phyloP scores from a whole-genome alignment of 2,797 vertebrate genomes.

The Centroberyx gerrardi region DNA sequence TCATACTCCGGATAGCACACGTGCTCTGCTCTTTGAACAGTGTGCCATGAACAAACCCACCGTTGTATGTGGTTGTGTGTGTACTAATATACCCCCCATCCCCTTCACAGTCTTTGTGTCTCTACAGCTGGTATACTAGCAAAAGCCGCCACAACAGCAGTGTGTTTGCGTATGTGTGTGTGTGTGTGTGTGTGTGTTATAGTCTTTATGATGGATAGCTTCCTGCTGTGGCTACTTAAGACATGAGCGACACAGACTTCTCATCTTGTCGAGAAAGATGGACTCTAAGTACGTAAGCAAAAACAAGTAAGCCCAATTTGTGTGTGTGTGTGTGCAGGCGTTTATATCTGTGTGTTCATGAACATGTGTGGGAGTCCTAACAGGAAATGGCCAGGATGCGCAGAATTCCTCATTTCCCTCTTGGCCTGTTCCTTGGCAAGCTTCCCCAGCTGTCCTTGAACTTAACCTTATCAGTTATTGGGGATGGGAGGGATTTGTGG shows the following conservation, averaged over 20 bases:
- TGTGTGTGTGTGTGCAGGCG: not conserved
- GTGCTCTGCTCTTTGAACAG: conserved; percentile 40
- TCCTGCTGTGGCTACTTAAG: conserved; percentile 44
- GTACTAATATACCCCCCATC: conserved; percentile 8
- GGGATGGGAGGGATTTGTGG: conserved; percentile 3
- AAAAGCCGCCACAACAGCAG: not conserved
- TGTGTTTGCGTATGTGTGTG: not conserved
- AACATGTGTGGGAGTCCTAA: conserved; percentile 47
- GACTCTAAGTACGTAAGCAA: conserved; percentile 44
- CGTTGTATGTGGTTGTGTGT: conserved; percentile 12
- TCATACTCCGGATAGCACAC: conserved; percentile 49
- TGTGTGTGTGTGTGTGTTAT: conserved; percentile 9
- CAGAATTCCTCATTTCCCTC: conserved; percentile 78
- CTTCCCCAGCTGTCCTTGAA: conserved; percentile 73
- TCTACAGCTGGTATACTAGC: conserved; percentile 13
- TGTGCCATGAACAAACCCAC: conserved; percentile 17
- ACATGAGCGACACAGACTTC: conserved; percentile 13
- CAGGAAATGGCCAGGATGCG: conserved; percentile 81
- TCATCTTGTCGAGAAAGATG: conserved; percentile 27
- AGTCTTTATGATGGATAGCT: conserved; percentile 48
- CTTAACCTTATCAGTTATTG: conserved; percentile 35
- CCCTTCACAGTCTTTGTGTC: conserved; percentile 5
- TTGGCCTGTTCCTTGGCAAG: conserved; percentile 58
- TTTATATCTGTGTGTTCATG: conserved; percentile 19
- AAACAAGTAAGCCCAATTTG: conserved; percentile 28